Base-by-base conservation (phyloP, 2,113 vertebrate species). In the Cettia cetti region DNA sequence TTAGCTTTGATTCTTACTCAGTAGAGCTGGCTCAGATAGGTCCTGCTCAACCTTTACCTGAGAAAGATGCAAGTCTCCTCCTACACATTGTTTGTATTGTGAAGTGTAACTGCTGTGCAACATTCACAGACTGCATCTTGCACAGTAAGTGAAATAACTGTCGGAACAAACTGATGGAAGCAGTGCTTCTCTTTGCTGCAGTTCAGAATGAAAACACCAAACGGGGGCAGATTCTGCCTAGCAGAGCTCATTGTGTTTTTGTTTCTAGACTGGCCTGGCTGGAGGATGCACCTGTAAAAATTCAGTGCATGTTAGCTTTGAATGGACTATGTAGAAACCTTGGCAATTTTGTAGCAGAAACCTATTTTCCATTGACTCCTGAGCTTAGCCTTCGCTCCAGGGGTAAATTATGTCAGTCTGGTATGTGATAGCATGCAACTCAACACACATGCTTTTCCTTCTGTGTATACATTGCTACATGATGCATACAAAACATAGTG, bases 71-170 rank as follows among this genome's bases (percentile, higher is more conserved):
- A 78, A 70, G 86, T 68, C 52, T 54, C 82, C 71, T 96, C 83
- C 92, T 68, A 89, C 72, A 63, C 69, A 65, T 77, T 86, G 84
- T 91, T 95, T 93, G 75, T 90, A 94, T 95, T 92, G 75, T 65
- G 50, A 88, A 90, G 83, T 77, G 50, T 63, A 69, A 71, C 86
- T 93, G 91, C 35, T 59, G 6, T 13, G 42, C 90, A 50, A 39
- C 37, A 33, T 78, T 93, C 80, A 77, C 59, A 88, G 92, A 40
- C 64, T 76, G 54, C 60, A 54, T 80, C 79, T 92, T 54, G 54
- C 82, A 77, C 52, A 50, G 71, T 28, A 59, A 89, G 72, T 45
- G 83, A 80, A 93, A 42, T 90, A 83, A 89, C 69, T 81, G 72
- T 59, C 1, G 21, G 80, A 80, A 88, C 42, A 83, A 54, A 50